Conservation (phyloP, 2,888 invertebrate genomes). For the Drosophila colorata region DNA sequence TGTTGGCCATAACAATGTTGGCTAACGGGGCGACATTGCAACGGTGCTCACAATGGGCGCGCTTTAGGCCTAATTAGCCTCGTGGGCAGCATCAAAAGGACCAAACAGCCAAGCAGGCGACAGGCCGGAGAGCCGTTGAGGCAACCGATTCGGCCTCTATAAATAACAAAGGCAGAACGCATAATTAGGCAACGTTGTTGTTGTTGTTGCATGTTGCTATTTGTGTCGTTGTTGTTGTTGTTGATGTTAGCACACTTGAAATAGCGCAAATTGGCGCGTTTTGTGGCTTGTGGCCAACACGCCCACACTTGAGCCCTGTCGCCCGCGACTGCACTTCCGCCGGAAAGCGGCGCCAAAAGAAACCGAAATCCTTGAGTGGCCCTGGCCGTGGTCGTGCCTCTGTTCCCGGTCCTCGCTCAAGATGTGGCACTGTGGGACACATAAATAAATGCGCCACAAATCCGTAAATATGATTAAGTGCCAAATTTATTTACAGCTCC, state of each 20-base stretch:
- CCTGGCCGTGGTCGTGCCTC: background rate
- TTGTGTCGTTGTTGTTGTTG: constrained; percentile 25
- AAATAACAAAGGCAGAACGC: constrained; percentile 66
- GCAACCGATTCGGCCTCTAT: constrained; percentile 35
- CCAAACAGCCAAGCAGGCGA: constrained; percentile 12
- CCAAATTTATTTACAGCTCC: constrained; percentile 78
- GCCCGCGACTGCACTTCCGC: constrained; percentile 52
- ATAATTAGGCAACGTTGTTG: constrained; percentile 70
- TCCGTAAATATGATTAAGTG: constrained; percentile 80
- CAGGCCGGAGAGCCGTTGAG: constrained; percentile 16
- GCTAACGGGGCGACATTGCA: constrained; percentile 48
- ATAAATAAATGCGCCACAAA: constrained; percentile 76
- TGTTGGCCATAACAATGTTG: constrained; percentile 52
- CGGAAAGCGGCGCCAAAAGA: constrained; percentile 41
- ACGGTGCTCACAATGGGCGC: constrained; percentile 62
- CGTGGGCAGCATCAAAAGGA: constrained; percentile 62
- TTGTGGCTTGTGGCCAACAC: constrained; percentile 32
- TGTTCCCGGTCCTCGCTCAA: constrained; percentile 6
- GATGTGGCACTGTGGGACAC: constrained; percentile 68
- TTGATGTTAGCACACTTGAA: constrained; percentile 59
- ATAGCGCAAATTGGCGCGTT: constrained; percentile 73
- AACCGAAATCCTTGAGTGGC: constrained; percentile 42
- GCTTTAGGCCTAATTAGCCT: constrained; percentile 79
- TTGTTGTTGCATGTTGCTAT: constrained; percentile 17
- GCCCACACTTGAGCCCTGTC: constrained; percentile 38